Base-by-base conservation (phyloP, 2,888 invertebrate genomes). In the Mactromeris polynyma region DNA sequence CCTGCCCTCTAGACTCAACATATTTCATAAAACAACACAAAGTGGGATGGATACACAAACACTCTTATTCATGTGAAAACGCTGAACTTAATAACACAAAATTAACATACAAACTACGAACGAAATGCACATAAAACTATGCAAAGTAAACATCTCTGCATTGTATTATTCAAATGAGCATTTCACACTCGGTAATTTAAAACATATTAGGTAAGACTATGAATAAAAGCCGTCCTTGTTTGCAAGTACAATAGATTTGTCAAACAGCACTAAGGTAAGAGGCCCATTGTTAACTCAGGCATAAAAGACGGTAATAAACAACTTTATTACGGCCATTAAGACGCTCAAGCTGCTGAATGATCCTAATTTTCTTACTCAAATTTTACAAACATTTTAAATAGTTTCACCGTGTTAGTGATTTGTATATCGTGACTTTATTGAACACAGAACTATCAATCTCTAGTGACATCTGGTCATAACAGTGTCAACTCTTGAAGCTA, bases 181-280 rank as follows among this genome's bases (percentile, higher is more conserved):
- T 36, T 73, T 73, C 73, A 73, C 73, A 73, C 73, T 36, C 36
- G 73, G 73, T 73, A 73, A 73, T 73, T 73, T 33, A 73, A 73
- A 73, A 73, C 73, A 33, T 73, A 73, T 36, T 73, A 73, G 33
- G 36, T 33, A 73, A 4, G 19, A 2, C 3, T 11, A 33, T 36
- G 14, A 33, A 73, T 73, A 26, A 33, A 73, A 36, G 33, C 31
- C 14, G 14, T 0, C 73, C 36, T 73, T 73, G 73, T 73, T 73
- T 33, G 26, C 26, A 3, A n/a, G 58, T 58, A 58, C n/a, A 58
- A 58, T 58, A n/a, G 21, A 58, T 19, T n/a, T 2, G 58, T 64
- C 3, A 64, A 64, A 26, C 58, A 64, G 9, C 9, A 26, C 2
- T n/a, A 26, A 64, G n/a, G 58, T 26, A 26, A 64, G n/a, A 64